A percentile compares a stretch with the other conserved stretches of the same genome.
Evolutionary conservation across 2,797 vertebrate species (phyloP).

Genomic region (Melanotaenia maccullochi): DNA sequence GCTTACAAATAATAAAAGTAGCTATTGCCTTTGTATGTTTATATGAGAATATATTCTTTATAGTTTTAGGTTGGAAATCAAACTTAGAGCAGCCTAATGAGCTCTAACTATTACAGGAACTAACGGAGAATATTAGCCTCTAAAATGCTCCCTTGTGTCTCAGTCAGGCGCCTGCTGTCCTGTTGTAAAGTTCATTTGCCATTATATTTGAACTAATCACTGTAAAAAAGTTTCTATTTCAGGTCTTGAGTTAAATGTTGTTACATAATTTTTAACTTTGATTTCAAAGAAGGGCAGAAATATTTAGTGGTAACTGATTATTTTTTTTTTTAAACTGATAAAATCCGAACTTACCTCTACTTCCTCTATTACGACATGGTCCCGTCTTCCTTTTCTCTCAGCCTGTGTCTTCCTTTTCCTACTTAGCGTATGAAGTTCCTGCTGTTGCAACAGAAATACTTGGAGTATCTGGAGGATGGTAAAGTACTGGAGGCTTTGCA

Average conservation of each 20-base stretch:
- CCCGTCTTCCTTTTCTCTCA: too few species aligned
- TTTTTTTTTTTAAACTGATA: too few species aligned
- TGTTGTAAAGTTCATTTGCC: constrained; percentile 5
- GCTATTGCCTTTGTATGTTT: not conserved
- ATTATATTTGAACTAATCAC: constrained; percentile 19
- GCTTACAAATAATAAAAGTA: not conserved
- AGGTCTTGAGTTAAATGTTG: constrained; percentile 17
- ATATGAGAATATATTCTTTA: not conserved
- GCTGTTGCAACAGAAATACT: constrained; percentile 99
- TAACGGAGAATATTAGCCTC: constrained; percentile 31
- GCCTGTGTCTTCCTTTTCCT: constrained; percentile 1
- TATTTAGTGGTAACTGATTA: not conserved
- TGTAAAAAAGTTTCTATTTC: constrained; percentile 35
- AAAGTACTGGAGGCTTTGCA: constrained; percentile 99
- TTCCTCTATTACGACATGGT: too few species aligned
- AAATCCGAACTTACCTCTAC: not conserved
- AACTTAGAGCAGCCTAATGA: constrained; percentile 22
- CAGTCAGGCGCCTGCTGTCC: constrained; percentile 11
- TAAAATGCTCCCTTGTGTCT: constrained; percentile 17
- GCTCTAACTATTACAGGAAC: constrained; percentile 32
- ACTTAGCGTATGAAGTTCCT: constrained; percentile 98
- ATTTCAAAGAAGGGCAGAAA: not conserved
- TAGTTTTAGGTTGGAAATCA: constrained; percentile 11
- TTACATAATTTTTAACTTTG: constrained; percentile 20
- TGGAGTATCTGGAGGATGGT: constrained; percentile 98